A percentile compares a stretch with the other conserved stretches of the same genome.
These are phyloP conservation scores for Cydia fagiglandana DNA, from an alignment of 1,140 invertebrate species.

Conservation along the genomic window DNA sequence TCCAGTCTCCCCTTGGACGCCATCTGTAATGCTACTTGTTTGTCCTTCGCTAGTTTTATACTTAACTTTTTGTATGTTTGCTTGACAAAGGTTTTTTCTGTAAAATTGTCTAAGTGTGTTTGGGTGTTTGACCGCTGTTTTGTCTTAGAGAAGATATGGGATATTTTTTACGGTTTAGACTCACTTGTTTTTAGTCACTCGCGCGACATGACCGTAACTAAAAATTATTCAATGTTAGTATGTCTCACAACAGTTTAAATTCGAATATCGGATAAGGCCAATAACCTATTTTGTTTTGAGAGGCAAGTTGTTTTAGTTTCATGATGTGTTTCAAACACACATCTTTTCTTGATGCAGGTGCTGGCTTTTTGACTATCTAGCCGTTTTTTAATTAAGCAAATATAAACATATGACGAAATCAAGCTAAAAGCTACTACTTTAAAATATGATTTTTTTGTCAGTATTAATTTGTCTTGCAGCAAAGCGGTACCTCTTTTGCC, in stretches of 20 bases:
- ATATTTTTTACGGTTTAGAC: too few species aligned
- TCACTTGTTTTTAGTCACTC: too few species aligned
- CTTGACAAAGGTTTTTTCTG: conserved; percentile 4
- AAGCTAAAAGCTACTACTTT: too few species aligned
- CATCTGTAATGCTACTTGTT: conserved; percentile 22
- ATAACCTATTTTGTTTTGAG: background rate
- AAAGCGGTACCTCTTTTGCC: too few species aligned
- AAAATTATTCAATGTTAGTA: too few species aligned
- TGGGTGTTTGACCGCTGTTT: background rate
- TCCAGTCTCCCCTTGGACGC: conserved; percentile 37
- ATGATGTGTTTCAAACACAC: too few species aligned
- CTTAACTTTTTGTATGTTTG: background rate
- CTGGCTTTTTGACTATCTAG: too few species aligned
- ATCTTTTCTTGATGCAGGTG: too few species aligned
- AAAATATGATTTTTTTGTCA: background rate
- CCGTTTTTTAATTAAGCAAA: background rate
- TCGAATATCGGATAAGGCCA: background rate
- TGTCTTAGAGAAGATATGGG: background rate
- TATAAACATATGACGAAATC: background rate
- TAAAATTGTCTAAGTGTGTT: background rate
- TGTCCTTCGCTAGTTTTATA: conserved; percentile 23
- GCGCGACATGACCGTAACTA: too few species aligned
- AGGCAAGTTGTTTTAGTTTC: background rate
- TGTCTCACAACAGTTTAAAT: too few species aligned
- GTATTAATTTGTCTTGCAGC: background rate